phyloP scores from a whole-genome alignment of 1,140 invertebrate genomes.

The Acromyrmex heyeri region DNA sequence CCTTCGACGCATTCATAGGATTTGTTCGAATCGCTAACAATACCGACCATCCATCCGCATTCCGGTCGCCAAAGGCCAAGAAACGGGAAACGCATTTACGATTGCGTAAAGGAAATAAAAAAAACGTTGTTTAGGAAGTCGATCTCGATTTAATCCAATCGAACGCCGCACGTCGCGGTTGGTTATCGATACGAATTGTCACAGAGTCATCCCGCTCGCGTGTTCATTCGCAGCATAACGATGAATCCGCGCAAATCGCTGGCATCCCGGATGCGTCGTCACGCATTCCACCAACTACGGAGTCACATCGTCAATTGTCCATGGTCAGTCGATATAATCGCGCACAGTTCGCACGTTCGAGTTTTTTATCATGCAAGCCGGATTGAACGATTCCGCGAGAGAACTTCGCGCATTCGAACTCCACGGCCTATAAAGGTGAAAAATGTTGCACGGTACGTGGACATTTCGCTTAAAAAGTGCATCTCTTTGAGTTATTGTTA shows the following conservation, averaged over 20 bases:
- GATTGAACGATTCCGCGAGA: background rate
- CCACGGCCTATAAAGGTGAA: background rate
- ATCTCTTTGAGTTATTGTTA: constrained; percentile 3
- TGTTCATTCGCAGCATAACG: constrained; percentile 9
- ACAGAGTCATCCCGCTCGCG: constrained; percentile 2
- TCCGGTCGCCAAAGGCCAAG: constrained; percentile 21
- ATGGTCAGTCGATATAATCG: constrained; percentile 27
- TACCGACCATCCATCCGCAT: constrained; percentile 32
- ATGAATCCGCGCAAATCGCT: constrained; percentile 65
- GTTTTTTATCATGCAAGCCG: background rate
- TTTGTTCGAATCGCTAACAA: constrained; percentile 12
- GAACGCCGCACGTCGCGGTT: background rate
- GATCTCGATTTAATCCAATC: constrained; percentile 4
- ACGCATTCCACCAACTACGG: constrained; percentile 51
- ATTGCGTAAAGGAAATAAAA: constrained; percentile 16
- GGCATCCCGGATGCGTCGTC: constrained; percentile 59
- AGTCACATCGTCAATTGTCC: constrained; percentile 46
- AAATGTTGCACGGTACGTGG: background rate
- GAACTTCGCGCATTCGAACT: background rate
- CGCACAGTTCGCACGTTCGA: background rate
- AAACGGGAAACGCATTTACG: constrained; percentile 31
- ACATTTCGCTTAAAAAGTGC: background rate
- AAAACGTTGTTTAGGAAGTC: background rate
- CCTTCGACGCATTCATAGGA: background rate
- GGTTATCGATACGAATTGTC: constrained; percentile 44